Conservation (phyloP, 2,113 vertebrate genomes). For the Vombatus ursinus region DNA sequence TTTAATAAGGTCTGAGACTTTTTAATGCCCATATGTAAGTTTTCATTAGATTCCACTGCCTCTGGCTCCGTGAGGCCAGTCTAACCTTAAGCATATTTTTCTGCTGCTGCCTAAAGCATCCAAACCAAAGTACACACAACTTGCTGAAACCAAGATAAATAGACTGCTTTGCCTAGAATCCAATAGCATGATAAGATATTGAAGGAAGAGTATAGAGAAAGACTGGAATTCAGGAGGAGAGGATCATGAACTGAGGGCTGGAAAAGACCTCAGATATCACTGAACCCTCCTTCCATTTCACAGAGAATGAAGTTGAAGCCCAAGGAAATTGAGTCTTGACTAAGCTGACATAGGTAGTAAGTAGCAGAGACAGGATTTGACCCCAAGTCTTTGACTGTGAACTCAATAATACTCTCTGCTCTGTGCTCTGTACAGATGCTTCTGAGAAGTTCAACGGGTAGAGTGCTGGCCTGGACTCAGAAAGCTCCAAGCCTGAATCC, state of each 20-base stretch:
- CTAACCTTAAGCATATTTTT: constrained; percentile 38
- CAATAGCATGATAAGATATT: constrained; percentile 60
- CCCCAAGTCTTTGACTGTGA: too few species aligned
- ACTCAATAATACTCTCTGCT: too few species aligned
- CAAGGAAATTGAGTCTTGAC: neutral
- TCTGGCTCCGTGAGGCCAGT: constrained; percentile 37
- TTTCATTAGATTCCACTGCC: constrained; percentile 31
- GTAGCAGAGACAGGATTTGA: neutral
- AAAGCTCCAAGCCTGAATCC: too few species aligned
- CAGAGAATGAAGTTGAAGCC: neutral
- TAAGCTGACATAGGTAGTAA: neutral
- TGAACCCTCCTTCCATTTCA: neutral
- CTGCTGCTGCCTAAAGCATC: constrained; percentile 32
- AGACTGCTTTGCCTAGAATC: constrained; percentile 60
- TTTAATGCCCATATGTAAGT: neutral
- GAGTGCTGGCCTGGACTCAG: too few species aligned
- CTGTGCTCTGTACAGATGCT: too few species aligned
- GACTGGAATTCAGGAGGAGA: constrained; percentile 38
- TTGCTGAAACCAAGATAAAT: constrained; percentile 53
- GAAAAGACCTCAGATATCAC: neutral
- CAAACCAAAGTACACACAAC: constrained; percentile 5
- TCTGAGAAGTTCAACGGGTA: too few species aligned
- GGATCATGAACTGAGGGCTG: neutral
- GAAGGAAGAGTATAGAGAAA: constrained; percentile 58
- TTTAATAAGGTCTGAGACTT: neutral